Evolutionary conservation across 2,888 invertebrate genomes (phyloP).

Genomic region (Scrobipalpa atriplicella): DNA sequence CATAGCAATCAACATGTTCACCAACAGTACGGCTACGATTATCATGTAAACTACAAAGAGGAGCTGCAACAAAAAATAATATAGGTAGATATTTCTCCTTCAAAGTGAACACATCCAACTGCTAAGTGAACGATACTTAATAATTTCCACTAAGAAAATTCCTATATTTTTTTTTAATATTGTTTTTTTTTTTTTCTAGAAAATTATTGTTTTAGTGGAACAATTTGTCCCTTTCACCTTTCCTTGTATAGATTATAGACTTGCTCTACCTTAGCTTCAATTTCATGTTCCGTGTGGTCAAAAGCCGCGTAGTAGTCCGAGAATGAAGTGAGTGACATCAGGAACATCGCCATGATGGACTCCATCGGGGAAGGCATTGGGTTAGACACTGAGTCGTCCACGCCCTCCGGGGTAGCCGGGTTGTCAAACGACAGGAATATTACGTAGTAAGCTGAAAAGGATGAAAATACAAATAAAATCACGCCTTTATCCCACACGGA

Average conservation of each 20-base stretch:
- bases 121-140: too few species aligned
- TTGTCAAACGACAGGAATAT: constrained; percentile 95
- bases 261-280: constrained; percentile 90
- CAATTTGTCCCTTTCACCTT: too few species aligned
- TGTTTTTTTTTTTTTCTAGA: too few species aligned
- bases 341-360: constrained; percentile 98
- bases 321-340: constrained; percentile 98
- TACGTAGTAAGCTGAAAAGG: constrained; percentile 90
- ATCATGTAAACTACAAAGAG: constrained; percentile 99
- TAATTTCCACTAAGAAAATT: too few species aligned
- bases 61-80: constrained; percentile 75
- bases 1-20: constrained; percentile 99
- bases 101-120: too few species aligned
- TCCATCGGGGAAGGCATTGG: constrained; percentile 97
- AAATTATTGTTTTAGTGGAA: too few species aligned
- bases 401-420: constrained; percentile 91
- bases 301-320: constrained; percentile 97
- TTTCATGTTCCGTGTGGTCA: constrained; percentile 93
- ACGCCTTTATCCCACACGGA: too few species aligned
- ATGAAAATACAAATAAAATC: neutral
- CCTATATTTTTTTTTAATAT: too few species aligned
- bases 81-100: too few species aligned
- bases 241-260: neutral
- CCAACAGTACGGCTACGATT: constrained; percentile 95
- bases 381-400: constrained; percentile 91